A percentile compares a stretch with the other conserved stretches of the same genome.
Conservation (phyloP, 2,113 vertebrate genomes). For the Chlamydotis undulata region DNA sequence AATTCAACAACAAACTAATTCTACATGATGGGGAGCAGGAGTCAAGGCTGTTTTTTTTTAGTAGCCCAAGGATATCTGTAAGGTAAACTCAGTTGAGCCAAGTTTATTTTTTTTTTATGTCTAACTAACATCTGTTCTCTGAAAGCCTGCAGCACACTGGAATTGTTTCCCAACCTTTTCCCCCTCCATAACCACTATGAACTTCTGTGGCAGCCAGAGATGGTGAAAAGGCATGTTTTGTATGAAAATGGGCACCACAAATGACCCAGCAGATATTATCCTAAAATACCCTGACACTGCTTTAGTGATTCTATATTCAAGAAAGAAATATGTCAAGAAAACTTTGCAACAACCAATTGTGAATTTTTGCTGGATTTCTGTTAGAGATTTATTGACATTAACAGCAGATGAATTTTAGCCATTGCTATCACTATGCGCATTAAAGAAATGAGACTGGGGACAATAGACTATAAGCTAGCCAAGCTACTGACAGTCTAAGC, state of each 20-base stretch:
- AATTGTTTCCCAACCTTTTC: background rate
- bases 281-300: background rate
- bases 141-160: slow-evolving; percentile 31
- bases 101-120: slow-evolving; percentile 52
- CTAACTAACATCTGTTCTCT: slow-evolving; percentile 54
- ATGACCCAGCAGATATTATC: background rate
- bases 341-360: background rate
- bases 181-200: background rate
- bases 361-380: background rate
- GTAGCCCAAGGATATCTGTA: slow-evolving; percentile 36
- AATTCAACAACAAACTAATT: slow-evolving; percentile 44
- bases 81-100: slow-evolving; percentile 41
- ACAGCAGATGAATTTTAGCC: background rate
- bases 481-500: background rate
- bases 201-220: background rate
- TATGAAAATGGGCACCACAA: background rate
- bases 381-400: background rate
- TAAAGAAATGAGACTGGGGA: background rate
- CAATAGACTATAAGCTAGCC: background rate
- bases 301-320: background rate
- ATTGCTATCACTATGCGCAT: background rate
- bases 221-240: background rate
- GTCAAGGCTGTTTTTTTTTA: background rate
- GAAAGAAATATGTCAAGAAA: background rate
- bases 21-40: background rate